Evolutionary conservation across 2,113 vertebrate genomes (phyloP), one percentile per base, ranked within the genome.

Genomic region (Lathamus discolor): DNA sequence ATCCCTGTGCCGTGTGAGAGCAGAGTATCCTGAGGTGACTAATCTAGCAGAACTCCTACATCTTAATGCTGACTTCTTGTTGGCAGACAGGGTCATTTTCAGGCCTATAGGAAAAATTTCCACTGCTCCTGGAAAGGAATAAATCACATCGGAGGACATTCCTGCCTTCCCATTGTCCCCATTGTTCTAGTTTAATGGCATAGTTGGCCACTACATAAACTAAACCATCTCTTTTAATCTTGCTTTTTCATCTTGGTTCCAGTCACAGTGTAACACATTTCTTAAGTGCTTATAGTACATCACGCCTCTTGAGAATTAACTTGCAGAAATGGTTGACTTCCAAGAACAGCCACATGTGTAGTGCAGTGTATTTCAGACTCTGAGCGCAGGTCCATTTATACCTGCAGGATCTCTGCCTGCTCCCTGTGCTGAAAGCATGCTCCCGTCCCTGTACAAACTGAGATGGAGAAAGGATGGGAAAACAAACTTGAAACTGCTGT

Each of bases 141-240:
- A 98, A 98, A 98, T 98, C 97, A 97, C 72, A 88, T 89, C 82
- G 97, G 96, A 96, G 95, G 96, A 95, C 94, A 95, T 97, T 97
- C 94, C 73, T 97, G 88, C 95, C 87, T 97, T 94, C 91, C 78
- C 76, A 91, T 95, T 22, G 0, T 89, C 94, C 95, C 92, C 96
- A 95, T 98, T 98, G 97, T 98, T 98, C 93, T 97, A 95, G 94
- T 98, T 97, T 98, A 98, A 98, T 98, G 97, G 98, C 96, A 94
- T 97, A 97, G 96, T 98, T 98, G 98, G 98, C 97, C 93, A 93
- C 98, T 94, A 90, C 90, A 92, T 97, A 96, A 96, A 97, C 94
- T 95, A 93, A 97, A 97, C 94, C 92, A 81, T 98, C 98, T 97
- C 97, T 92, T 95, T 62, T 97, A 97, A 97, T 96, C 95, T 95